phyloP scores from a whole-genome alignment of 1,140 invertebrate species.

The Drosophila dunni region DNA sequence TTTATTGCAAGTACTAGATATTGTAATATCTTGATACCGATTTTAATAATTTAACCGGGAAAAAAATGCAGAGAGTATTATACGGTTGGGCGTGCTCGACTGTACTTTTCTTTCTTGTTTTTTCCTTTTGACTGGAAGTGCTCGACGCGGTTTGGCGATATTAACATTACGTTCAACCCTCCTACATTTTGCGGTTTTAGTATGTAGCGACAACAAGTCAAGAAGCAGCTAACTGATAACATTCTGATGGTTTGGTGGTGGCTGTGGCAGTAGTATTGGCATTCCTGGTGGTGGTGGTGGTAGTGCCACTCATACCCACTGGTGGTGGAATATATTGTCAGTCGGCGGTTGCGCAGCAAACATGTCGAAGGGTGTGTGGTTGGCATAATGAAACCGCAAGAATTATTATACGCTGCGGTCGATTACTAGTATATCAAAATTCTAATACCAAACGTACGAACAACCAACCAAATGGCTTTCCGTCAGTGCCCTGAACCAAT shows the following conservation, averaged over 20 bases:
- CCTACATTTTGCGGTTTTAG: slow-evolving; percentile 70
- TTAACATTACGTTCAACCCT: slow-evolving; percentile 61
- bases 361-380: slow-evolving; percentile 69
- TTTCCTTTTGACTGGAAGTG: slow-evolving; percentile 11
- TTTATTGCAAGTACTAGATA: too few species aligned
- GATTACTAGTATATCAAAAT: slow-evolving; percentile 77
- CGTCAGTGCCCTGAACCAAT: slow-evolving; percentile 38
- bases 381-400: slow-evolving; percentile 81
- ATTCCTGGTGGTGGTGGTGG: slow-evolving; percentile 19
- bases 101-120: too few species aligned
- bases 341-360: slow-evolving; percentile 68
- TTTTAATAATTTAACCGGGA: too few species aligned
- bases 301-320: slow-evolving; percentile 21
- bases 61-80: too few species aligned
- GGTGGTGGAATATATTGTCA: slow-evolving; percentile 57
- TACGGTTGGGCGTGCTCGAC: too few species aligned
- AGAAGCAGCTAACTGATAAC: slow-evolving; percentile 12
- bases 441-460: slow-evolving; percentile 56
- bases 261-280: slow-evolving; percentile 36
- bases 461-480: slow-evolving; percentile 51
- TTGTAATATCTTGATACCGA: too few species aligned
- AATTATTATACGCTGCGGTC: slow-evolving; percentile 84
- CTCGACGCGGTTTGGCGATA: slow-evolving; percentile 8
- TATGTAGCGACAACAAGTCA: slow-evolving; percentile 32
- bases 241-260: slow-evolving; percentile 10